phyloP scores from a whole-genome alignment of 2,888 invertebrate species.

The Calephelis perditalis region DNA sequence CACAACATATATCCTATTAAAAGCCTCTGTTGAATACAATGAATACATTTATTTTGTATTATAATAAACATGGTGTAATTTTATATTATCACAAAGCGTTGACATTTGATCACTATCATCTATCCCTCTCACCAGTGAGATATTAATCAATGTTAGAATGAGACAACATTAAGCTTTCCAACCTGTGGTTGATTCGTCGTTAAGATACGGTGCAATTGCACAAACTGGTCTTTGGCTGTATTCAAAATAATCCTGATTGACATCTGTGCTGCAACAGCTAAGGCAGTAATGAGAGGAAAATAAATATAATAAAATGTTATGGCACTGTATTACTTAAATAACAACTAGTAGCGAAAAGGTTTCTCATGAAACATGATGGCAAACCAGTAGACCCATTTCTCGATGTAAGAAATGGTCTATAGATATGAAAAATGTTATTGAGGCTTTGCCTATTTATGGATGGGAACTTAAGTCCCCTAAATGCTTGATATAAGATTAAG shows the following conservation, averaged over 20 bases:
- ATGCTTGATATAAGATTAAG: too few relatives aligned
- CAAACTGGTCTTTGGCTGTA: neutral
- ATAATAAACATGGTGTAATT: neutral
- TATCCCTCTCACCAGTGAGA: neutral
- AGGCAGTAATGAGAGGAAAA: neutral
- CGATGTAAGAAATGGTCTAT: too few relatives aligned
- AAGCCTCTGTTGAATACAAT: neutral
- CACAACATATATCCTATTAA: too few relatives aligned
- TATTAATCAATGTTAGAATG: slow-evolving; percentile 2
- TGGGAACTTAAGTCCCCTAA: too few relatives aligned
- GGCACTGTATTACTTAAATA: neutral
- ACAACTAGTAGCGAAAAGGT: too few relatives aligned
- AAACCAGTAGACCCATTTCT: too few relatives aligned
- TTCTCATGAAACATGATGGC: too few relatives aligned
- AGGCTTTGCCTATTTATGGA: too few relatives aligned
- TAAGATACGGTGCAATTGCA: slow-evolving; percentile 1
- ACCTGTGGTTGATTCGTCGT: slow-evolving; percentile 4
- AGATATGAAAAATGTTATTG: too few relatives aligned
- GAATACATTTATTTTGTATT: neutral
- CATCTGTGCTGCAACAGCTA: slow-evolving; percentile 15
- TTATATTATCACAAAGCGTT: neutral
- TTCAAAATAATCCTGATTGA: slow-evolving; percentile 25
- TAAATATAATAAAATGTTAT: neutral
- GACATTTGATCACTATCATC: neutral
- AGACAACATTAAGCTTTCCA: slow-evolving; percentile 1